Evolutionary conservation across 1,140 invertebrate species (phyloP).

Genomic region (Trypoxylus dichotomus): DNA sequence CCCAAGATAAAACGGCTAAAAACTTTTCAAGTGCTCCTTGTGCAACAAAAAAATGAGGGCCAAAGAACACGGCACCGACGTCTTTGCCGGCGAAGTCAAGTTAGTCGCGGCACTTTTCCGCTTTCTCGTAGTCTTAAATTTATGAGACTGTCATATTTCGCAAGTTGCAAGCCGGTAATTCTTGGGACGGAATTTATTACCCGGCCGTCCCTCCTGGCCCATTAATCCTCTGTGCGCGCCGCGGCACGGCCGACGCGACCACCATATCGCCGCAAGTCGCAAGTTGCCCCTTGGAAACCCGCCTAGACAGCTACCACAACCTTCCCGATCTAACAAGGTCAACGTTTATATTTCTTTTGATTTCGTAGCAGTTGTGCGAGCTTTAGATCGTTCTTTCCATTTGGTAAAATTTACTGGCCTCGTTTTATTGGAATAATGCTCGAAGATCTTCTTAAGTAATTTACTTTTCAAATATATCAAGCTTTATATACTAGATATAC

Average conservation of each 20-base stretch:
- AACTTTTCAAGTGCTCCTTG: neutral
- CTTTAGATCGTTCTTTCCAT: neutral
- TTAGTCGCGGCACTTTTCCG: slow-evolving; percentile 43
- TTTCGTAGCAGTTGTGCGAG: neutral
- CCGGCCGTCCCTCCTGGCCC: slow-evolving; percentile 47
- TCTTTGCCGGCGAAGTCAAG: slow-evolving; percentile 32
- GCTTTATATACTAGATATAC: no score
- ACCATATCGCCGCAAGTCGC: slow-evolving; percentile 36
- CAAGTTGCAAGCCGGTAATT: slow-evolving; percentile 54
- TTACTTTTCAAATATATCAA: no score
- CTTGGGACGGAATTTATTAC: slow-evolving; percentile 53
- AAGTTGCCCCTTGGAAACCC: slow-evolving; percentile 13
- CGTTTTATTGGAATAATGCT: no score
- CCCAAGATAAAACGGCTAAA: neutral
- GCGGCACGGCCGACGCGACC: slow-evolving; percentile 37
- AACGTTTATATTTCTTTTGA: neutral
- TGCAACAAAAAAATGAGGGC: neutral
- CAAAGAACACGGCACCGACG: neutral
- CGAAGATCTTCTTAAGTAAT: no score
- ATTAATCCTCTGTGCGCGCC: slow-evolving; percentile 48
- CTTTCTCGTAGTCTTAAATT: slow-evolving; percentile 47
- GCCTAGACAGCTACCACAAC: slow-evolving; percentile 3
- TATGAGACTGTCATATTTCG: slow-evolving; percentile 54
- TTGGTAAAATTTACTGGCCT: neutral
- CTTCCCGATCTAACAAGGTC: neutral